phyloP scores from a whole-genome alignment of 2,113 vertebrate genomes.

The Lethenteron camtschaticum region DNA sequence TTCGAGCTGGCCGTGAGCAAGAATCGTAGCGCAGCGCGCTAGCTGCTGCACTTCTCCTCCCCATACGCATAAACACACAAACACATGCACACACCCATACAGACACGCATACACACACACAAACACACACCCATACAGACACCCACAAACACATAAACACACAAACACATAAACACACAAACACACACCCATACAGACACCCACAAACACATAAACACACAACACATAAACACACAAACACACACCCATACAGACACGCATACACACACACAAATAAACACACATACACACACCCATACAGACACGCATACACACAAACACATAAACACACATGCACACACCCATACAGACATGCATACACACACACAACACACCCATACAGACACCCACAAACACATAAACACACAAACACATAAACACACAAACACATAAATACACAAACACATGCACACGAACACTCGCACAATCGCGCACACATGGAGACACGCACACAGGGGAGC shows the following conservation, averaged over 20 bases:
- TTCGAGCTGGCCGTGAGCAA: neutral
- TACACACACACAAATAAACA: neutral
- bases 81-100: neutral
- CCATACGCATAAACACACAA: neutral
- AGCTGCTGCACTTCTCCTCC: neutral
- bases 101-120: neutral
- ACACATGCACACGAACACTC: no score
- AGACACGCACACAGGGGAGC: no score
- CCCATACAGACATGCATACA: neutral
- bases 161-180: conserved; percentile 6
- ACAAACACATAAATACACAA: neutral
- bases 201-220: neutral
- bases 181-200: conserved; percentile 3
- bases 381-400: neutral
- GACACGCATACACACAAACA: neutral
- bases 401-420: neutral
- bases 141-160: neutral
- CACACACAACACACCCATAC: conserved; percentile 7
- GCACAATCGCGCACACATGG: no score
- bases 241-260: neutral
- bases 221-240: neutral
- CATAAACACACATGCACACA: conserved; percentile 5
- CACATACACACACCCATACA: neutral
- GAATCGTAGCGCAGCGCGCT: neutral
- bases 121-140: neutral